These are phyloP conservation scores for Oncorhynchus nerka DNA, from an alignment of 2,113 vertebrate species.

Conservation along the genomic window DNA sequence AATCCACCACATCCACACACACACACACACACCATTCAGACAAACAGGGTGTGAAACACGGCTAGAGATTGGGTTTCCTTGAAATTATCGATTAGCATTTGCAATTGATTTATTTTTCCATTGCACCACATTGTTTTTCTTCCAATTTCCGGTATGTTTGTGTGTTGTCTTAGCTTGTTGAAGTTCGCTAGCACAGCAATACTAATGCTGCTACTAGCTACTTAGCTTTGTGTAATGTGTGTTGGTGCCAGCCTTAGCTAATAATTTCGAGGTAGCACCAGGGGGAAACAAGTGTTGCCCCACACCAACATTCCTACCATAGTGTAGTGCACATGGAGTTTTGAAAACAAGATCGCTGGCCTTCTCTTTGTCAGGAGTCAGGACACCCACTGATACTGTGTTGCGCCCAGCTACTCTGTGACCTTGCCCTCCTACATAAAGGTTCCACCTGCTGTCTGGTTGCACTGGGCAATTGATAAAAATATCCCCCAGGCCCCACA, in stretches of 20 bases:
- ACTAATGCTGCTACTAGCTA: too few relatives aligned
- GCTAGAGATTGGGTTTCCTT: not conserved
- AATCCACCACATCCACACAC: not conserved
- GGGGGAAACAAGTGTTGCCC: not conserved
- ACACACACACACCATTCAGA: not conserved
- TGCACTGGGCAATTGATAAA: conserved; percentile 66
- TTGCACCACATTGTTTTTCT: too few relatives aligned
- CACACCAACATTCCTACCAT: not conserved
- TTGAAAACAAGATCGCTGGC: not conserved
- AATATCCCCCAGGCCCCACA: conserved; percentile 67
- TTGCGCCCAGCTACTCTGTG: conserved; percentile 25
- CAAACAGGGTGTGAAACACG: conserved; percentile 2
- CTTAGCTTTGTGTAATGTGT: too few relatives aligned
- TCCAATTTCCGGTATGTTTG: too few relatives aligned
- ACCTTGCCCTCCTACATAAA: conserved; percentile 69
- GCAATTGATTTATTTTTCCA: too few relatives aligned
- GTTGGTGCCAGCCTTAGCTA: conserved; percentile 20
- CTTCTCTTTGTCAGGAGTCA: not conserved
- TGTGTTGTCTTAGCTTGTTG: not conserved
- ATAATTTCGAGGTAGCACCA: not conserved
- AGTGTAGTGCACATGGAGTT: not conserved
- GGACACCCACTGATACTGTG: not conserved
- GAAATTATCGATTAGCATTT: not conserved
- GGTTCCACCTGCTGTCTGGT: conserved; percentile 70
- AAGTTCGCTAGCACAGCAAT: too few relatives aligned